These are phyloP conservation scores for Nymphicus hollandicus DNA, from an alignment of 2,113 vertebrate species.

Conservation along the genomic window DNA sequence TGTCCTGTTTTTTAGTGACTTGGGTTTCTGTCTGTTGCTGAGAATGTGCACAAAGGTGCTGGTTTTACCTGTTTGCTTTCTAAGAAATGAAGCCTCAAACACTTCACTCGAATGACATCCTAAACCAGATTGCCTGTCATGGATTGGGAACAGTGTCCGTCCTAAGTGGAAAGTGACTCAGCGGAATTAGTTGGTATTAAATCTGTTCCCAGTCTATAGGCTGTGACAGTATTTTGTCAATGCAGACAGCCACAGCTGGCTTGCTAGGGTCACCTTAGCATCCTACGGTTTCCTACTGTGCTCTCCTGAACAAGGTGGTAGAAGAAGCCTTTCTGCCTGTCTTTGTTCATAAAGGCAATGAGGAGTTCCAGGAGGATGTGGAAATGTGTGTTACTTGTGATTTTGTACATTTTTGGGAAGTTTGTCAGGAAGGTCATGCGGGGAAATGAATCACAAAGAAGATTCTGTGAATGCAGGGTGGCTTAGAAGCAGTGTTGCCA, in stretches of 20 bases:
- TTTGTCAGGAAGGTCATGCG: not conserved
- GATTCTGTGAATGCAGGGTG: not conserved
- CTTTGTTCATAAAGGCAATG: not conserved
- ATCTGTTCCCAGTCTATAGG: not conserved
- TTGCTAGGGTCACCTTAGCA: not conserved
- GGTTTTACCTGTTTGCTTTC: not conserved
- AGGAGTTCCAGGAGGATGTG: not conserved
- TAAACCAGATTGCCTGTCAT: not conserved
- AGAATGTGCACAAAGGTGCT: not conserved
- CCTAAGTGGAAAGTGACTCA: not conserved
- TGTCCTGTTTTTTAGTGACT: not conserved
- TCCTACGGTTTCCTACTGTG: not conserved
- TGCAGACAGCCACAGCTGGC: not conserved
- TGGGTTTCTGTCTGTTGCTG: not conserved
- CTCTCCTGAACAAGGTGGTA: not conserved
- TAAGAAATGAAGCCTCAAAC: not conserved
- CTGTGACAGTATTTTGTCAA: not conserved
- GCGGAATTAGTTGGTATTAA: not conserved
- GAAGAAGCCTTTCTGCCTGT: not conserved
- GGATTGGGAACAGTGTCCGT: not conserved
- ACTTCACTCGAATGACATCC: fast-evolving
- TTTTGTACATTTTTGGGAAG: not conserved
- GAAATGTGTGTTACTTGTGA: not conserved
- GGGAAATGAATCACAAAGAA: not conserved
- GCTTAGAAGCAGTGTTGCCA: not conserved